Conservation (phyloP, 2,113 vertebrate species). For the Actenoides hombroni region DNA sequence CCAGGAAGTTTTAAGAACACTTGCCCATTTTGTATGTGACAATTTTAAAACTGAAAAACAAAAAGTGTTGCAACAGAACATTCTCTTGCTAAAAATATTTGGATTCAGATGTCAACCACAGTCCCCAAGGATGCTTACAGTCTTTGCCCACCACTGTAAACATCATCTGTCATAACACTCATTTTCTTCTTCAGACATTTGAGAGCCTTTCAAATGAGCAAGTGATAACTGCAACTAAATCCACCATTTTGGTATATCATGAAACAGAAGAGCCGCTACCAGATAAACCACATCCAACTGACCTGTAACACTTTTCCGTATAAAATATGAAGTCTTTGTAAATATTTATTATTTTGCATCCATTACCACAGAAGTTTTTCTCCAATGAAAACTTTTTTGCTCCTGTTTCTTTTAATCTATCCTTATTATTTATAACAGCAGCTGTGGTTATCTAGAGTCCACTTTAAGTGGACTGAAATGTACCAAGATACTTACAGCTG, state of each 20-base stretch:
- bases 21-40: neutral
- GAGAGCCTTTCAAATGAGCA: neutral
- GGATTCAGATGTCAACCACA: neutral
- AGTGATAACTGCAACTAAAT: neutral
- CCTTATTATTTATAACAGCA: neutral
- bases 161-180: accelerated
- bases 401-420: neutral
- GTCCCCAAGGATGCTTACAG: neutral
- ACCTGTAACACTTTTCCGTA: neutral
- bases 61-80: neutral
- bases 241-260: neutral
- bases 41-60: neutral
- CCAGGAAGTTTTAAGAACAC: neutral
- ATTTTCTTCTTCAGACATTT: neutral
- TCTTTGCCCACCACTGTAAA: neutral
- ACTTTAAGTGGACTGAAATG: neutral
- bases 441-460: neutral
- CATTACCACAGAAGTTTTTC: neutral
- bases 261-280: neutral
- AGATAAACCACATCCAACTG: neutral
- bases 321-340: neutral
- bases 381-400: neutral
- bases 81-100: neutral
- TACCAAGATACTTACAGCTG: neutral
- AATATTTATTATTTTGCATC: neutral